Evolutionary conservation across 2,797 vertebrate genomes (phyloP), one percentile per base, ranked within the genome.

Genomic region (Ptychobarbus kaznakovi): DNA sequence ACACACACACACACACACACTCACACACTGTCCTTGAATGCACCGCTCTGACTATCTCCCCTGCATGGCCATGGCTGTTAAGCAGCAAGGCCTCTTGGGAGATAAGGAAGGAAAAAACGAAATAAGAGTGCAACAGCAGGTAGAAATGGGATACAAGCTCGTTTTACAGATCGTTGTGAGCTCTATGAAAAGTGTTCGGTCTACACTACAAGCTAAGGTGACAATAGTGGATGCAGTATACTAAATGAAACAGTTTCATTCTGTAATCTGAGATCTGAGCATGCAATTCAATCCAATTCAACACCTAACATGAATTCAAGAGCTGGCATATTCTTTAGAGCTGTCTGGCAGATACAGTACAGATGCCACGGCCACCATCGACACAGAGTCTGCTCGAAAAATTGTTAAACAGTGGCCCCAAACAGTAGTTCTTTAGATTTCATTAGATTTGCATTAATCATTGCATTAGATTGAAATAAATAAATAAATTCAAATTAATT

Each of bases 41-140:
- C 76, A 69, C 65, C 8, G 1, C 74, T 84, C 49, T 25, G 32
- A 53, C 35, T 58, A 58, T 84, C 82, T 77, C 63, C 69, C 16
- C 82, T 42, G 61, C 63, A 40, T 51, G 82, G 82, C 46, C 74
- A 58, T 78, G 83, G 66, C 66, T 85, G 83, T 69, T 78, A 38
- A 40, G 66, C 65, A 58, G 75, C 83, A 63, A 80, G 76, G 83
- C 51, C 83, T 85, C 75, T 42, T 72, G 51, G 40, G 66, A 85
- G 76, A 85, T 85, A 85, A 72, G 83, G 6, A 56, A 42, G 2
- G 4, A 51, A 66, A 46, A 75, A 78, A 69, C 12, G 13, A 66
- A 35, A 76, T 38, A 22, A 32, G 9, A 75, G 58, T 68, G n/a
- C 74, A 78, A 58, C 49, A 63, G 81, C 1, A 9, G 13, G 16